Evolutionary conservation across 1,140 invertebrate species (phyloP), one percentile per base, ranked within the genome.

Genomic region (Euborellia annulipes): DNA sequence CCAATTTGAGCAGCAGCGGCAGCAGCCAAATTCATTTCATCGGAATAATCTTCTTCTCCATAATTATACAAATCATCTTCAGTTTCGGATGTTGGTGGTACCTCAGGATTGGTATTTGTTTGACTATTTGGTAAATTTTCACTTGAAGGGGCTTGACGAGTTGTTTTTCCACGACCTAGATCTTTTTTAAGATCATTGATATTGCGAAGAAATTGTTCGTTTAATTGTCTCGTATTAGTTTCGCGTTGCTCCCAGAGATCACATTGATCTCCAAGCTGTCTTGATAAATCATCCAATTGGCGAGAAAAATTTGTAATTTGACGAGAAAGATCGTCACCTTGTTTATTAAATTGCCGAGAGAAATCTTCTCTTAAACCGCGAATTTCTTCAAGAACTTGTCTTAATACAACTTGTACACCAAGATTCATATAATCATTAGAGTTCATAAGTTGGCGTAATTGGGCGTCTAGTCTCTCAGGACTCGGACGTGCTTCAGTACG

Each of bases 171-270:
- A 38, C 14, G 37, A 17, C 4, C 8, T 17, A 38, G n/a, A 19
- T 17, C 18, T 6, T n/a, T 4, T n/a, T 38, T 16, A 38, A 38
- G 14, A 38, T 38, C 37, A 38, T 19, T 38, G 4, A 17, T 6
- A 16, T 17, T 38, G 4, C 18, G 14, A 7, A 17, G 8, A 16
- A 38, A 38, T 17, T 38, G 14, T 6, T 27, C 14, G 55, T 71
- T 76, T 50, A 62, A 64, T 41, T 62, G 68, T 48, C 65, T 64
- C 4, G 71, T 65, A 52, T 76, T 74, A 19, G 51, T 52, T 48
- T 75, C 73, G 46, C 73, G 73, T 19, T 80, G 61, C 9, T 74
- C 68, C 1, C 67, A 57, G 9, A 82, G 62, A 53, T 81, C 74
- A 54, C 72, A 73, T n/a, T 72, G 70, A 52, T 75, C 18, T 55